Percentiles rank a stretch among this genome's conserved stretches.
phyloP scores from a whole-genome alignment of 2,888 invertebrate genomes.

The Geophilus truncorum region DNA sequence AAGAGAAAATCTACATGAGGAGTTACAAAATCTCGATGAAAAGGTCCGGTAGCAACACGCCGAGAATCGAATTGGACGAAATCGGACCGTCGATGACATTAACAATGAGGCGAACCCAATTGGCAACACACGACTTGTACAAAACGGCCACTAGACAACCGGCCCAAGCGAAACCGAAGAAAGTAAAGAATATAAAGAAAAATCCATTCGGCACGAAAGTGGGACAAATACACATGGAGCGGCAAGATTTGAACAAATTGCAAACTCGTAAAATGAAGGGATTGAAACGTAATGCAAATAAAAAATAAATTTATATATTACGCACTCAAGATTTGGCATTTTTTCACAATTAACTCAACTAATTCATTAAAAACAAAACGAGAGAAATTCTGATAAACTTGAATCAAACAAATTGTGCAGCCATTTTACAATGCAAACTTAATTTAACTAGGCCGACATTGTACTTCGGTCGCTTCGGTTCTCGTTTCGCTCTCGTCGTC shows the following conservation, averaged over 20 bases:
- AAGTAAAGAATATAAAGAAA: conserved; percentile 83
- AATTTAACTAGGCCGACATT: conserved; percentile 45
- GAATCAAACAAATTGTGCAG: background rate
- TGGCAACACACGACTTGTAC: conserved; percentile 84
- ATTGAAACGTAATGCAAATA: conserved; percentile 57
- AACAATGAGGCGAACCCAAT: conserved; percentile 71
- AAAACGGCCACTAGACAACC: conserved; percentile 76
- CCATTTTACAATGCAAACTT: background rate
- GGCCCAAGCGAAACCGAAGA: conserved; percentile 67
- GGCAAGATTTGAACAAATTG: conserved; percentile 74
- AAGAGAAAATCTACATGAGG: conserved; percentile 71
- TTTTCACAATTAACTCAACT: background rate
- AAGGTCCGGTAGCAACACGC: conserved; percentile 83
- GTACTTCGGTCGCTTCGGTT: conserved; percentile 41
- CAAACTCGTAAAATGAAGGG: conserved; percentile 91
- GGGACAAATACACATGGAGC: conserved; percentile 88
- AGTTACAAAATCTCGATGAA: conserved; percentile 72
- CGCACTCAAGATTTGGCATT: conserved; percentile 2
- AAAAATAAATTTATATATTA: conserved; percentile 28
- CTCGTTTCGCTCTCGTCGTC: conserved; percentile 43
- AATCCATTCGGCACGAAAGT: conserved; percentile 83
- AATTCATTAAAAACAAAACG: background rate
- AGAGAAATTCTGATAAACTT: background rate
- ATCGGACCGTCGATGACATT: conserved; percentile 92
- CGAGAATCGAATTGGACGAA: conserved; percentile 86